A percentile compares a stretch with the other conserved stretches of the same genome.
Evolutionary conservation across 1,140 invertebrate species (phyloP).

Genomic region (Musca domestica): DNA sequence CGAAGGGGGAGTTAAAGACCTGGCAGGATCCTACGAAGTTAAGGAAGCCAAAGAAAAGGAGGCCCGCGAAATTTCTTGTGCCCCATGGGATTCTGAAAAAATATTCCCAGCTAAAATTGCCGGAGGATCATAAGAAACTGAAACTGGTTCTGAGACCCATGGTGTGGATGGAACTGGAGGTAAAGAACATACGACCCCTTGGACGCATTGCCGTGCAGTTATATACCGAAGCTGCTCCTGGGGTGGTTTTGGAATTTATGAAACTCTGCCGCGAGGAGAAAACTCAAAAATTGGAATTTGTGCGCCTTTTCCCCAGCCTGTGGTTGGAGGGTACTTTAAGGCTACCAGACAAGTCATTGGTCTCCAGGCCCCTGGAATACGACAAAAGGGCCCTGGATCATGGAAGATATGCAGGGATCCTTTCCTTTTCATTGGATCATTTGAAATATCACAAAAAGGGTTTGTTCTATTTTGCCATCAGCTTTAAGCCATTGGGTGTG

Average conservation of each 20-base stretch:
- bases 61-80: neutral
- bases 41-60: neutral
- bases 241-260: conserved; percentile 43
- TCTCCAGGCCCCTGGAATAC: conserved; percentile 35
- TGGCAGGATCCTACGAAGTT: neutral
- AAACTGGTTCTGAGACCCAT: conserved; percentile 35
- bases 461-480: conserved; percentile 38
- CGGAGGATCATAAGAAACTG: neutral
- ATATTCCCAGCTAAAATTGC: neutral
- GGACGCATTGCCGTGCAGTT: conserved; percentile 40
- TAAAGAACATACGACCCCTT: conserved; percentile 37
- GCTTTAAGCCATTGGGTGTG: conserved; percentile 36
- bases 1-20: neutral
- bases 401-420: conserved; percentile 30
- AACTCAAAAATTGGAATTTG: conserved; percentile 32
- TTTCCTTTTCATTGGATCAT: conserved; percentile 34
- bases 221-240: conserved; percentile 42
- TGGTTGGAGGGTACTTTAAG: conserved; percentile 40
- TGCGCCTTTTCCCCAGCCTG: conserved; percentile 38
- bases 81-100: neutral
- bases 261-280: conserved; percentile 34
- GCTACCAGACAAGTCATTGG: conserved; percentile 19
- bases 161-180: conserved; percentile 39
- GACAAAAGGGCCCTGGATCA: conserved; percentile 42
- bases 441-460: conserved; percentile 30